Conservation (phyloP, 2,888 invertebrate species). For the Mechanitis mazaeus region DNA sequence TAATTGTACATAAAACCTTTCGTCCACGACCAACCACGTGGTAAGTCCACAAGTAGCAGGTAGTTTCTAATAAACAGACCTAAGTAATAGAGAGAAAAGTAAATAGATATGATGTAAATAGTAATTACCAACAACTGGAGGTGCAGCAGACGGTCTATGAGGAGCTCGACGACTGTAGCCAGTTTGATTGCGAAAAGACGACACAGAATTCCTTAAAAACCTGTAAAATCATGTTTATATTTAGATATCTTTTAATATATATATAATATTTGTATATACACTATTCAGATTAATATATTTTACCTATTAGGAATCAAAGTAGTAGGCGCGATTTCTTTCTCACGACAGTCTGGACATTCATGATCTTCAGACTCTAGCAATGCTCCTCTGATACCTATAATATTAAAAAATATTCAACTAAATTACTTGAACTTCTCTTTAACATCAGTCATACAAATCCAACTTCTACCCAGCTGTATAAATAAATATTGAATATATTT, state of each 20-base stretch:
- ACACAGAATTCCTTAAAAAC: conserved; percentile 91
- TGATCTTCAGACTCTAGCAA: conserved; percentile 95
- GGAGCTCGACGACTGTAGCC: conserved; percentile 82
- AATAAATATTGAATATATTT: background rate
- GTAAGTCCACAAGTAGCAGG: no score
- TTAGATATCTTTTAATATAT: no score
- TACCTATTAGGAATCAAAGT: conserved; percentile 91
- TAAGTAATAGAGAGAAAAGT: no score
- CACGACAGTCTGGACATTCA: conserved; percentile 95
- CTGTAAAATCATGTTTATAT: conserved; percentile 47
- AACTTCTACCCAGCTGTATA: no score
- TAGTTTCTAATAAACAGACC: no score
- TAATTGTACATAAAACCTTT: no score
- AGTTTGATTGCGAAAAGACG: conserved; percentile 93
- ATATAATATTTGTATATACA: background rate
- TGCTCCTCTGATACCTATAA: conserved; percentile 88
- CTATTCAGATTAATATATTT: conserved; percentile 1
- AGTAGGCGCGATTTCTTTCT: conserved; percentile 94
- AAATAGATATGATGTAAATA: no score
- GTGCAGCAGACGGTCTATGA: conserved; percentile 52
- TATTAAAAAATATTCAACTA: no score
- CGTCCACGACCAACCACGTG: no score
- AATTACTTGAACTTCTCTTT: no score
- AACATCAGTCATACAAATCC: no score
- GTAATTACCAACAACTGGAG: conserved; percentile 42